Evolutionary conservation across 2,888 invertebrate genomes (phyloP).

Genomic region (Protodeltote pygarga): DNA sequence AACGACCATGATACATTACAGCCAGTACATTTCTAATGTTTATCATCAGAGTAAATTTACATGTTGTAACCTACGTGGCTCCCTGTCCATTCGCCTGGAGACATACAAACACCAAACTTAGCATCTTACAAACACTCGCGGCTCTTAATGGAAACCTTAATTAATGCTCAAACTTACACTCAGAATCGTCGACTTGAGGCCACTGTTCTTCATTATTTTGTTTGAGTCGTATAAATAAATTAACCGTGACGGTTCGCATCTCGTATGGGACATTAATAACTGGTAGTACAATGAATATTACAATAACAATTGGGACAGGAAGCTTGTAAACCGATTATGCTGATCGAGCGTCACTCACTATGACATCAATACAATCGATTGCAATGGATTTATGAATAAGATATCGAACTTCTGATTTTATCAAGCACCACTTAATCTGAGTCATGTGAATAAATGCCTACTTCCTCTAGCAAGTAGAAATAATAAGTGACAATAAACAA

Average conservation of each 20-base stretch:
- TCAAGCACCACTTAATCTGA: conserved; percentile 59
- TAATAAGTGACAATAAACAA: conserved; percentile 36
- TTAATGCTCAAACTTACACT: conserved; percentile 70
- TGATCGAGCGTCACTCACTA: conserved; percentile 79
- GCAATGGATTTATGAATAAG: conserved; percentile 75
- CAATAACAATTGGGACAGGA: conserved; percentile 80
- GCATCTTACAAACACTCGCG: conserved; percentile 49
- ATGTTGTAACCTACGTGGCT: conserved; percentile 58
- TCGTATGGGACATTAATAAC: conserved; percentile 76
- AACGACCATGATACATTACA: conserved; percentile 19
- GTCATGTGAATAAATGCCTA: conserved; percentile 50
- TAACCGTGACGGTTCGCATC: conserved; percentile 64
- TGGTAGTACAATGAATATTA: conserved; percentile 77
- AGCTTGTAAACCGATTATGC: conserved; percentile 83
- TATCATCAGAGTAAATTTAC: conserved; percentile 48
- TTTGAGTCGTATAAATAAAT: conserved; percentile 64
- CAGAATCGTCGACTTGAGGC: conserved; percentile 64
- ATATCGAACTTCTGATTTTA: conserved; percentile 73
- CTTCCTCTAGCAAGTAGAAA: conserved; percentile 40
- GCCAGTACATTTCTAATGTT: conserved; percentile 31
- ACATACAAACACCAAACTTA: conserved; percentile 61
- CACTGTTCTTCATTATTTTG: conserved; percentile 62
- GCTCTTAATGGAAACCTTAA: conserved; percentile 69
- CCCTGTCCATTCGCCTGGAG: conserved; percentile 53
- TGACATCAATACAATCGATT: conserved; percentile 77